Evolutionary conservation across 1,140 invertebrate species (phyloP).

Genomic region (Berghia stephanieae): DNA sequence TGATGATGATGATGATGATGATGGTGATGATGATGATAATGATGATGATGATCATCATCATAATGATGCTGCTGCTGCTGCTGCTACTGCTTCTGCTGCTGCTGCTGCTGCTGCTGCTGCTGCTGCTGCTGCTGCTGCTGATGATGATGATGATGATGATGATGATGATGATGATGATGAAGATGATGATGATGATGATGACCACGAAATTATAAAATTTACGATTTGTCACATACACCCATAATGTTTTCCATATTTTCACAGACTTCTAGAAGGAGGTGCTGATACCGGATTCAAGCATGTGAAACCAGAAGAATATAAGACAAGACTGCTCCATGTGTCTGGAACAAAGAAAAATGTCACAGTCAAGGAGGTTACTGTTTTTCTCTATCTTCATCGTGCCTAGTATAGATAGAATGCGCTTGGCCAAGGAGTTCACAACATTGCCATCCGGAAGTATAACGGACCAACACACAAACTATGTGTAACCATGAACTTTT

Average conservation of each 20-base stretch:
- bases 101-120: background rate
- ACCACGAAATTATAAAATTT: background rate
- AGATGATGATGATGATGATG: background rate
- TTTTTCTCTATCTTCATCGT: too few species aligned
- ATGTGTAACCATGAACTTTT: too few species aligned
- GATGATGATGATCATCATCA: slow-evolving; percentile 10
- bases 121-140: slow-evolving; percentile 4
- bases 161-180: slow-evolving; percentile 8
- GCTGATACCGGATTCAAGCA: slow-evolving; percentile 70
- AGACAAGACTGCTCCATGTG: slow-evolving; percentile 73
- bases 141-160: slow-evolving; percentile 24
- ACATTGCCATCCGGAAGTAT: too few species aligned
- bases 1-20: slow-evolving; percentile 10
- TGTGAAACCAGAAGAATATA: slow-evolving; percentile 67
- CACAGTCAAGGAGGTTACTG: slow-evolving; percentile 53
- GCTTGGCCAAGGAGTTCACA: too few species aligned
- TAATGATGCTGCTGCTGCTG: background rate
- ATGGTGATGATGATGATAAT: slow-evolving; percentile 20
- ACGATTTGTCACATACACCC: background rate
- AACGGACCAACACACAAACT: too few species aligned
- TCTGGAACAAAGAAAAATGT: slow-evolving; percentile 51
- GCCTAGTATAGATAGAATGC: too few species aligned
- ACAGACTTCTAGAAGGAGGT: slow-evolving; percentile 72
- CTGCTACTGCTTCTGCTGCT: slow-evolving; percentile 13
- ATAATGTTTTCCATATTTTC: background rate